Conservation (phyloP, 2,797 vertebrate species). For the Telmatherina bonti region DNA sequence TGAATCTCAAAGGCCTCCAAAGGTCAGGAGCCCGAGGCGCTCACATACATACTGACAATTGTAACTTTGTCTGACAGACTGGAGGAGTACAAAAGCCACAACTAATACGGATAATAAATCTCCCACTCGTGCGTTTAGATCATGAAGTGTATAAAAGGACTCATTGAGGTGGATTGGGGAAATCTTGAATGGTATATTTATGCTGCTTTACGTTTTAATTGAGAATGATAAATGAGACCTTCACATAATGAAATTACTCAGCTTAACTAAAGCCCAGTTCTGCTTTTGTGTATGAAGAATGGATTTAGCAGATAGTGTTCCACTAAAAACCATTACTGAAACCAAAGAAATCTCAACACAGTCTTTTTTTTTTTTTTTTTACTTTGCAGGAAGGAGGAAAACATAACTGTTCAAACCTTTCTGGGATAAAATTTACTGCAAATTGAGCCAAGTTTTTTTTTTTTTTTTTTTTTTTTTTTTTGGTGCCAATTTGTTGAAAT, state of each 20-base stretch:
- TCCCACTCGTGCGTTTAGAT: conserved; percentile 63
- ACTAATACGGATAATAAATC: conserved; percentile 68
- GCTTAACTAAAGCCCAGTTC: conserved; percentile 13
- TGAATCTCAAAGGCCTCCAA: conserved; percentile 14
- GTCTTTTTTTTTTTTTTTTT: not conserved
- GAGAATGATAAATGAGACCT: conserved; percentile 43
- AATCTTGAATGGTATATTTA: conserved; percentile 53
- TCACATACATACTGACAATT: conserved; percentile 56
- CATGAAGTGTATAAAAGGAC: conserved; percentile 46
- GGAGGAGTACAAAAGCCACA: conserved; percentile 61
- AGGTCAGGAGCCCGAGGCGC: conserved; percentile 60
- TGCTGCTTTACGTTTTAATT: conserved; percentile 43
- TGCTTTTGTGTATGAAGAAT: conserved; percentile 18
- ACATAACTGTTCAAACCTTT: not conserved
- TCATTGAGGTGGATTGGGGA: conserved; percentile 48
- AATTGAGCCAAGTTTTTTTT: not conserved
- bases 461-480: not conserved
- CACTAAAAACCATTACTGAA: not conserved
- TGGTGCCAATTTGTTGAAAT: not conserved
- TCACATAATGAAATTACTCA: conserved; percentile 46
- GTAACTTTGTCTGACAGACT: conserved; percentile 54
- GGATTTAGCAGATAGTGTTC: conserved; percentile 5
- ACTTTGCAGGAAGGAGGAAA: not conserved
- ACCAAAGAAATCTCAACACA: not conserved
- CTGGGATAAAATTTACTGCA: not conserved